Evolutionary conservation across 2,113 vertebrate species (phyloP).

Genomic region (Paramormyrops kingsleyae): DNA sequence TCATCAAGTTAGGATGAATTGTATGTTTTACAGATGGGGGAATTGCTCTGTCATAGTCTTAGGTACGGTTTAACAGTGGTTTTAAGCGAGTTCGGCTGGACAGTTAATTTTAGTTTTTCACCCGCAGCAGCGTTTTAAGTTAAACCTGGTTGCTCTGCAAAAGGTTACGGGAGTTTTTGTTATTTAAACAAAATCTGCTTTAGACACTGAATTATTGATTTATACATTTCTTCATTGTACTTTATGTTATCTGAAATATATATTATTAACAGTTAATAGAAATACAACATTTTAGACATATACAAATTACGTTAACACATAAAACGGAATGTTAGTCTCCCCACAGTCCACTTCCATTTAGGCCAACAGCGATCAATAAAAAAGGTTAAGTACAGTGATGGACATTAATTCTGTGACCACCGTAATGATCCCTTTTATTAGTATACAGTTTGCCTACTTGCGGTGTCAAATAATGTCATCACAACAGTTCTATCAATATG

Average conservation of each 20-base stretch:
- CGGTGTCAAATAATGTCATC: not conserved
- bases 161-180: not conserved
- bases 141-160: not conserved
- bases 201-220: not conserved
- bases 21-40: not conserved
- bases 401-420: not conserved
- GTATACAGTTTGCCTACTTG: not conserved
- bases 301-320: not conserved
- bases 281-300: not conserved
- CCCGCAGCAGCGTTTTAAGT: not conserved
- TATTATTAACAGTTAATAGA: not conserved
- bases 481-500: not conserved
- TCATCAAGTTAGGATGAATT: not conserved
- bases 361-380: not conserved
- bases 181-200: not conserved
- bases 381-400: not conserved
- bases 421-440: not conserved
- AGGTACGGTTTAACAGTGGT: not conserved
- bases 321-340: not conserved
- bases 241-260: not conserved
- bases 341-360: not conserved
- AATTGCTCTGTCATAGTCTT: not conserved
- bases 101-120: not conserved
- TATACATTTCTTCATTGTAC: not conserved
- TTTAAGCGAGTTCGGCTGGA: not conserved